phyloP scores from a whole-genome alignment of 2,797 vertebrate species.

The Phrynocephalus forsythii region DNA sequence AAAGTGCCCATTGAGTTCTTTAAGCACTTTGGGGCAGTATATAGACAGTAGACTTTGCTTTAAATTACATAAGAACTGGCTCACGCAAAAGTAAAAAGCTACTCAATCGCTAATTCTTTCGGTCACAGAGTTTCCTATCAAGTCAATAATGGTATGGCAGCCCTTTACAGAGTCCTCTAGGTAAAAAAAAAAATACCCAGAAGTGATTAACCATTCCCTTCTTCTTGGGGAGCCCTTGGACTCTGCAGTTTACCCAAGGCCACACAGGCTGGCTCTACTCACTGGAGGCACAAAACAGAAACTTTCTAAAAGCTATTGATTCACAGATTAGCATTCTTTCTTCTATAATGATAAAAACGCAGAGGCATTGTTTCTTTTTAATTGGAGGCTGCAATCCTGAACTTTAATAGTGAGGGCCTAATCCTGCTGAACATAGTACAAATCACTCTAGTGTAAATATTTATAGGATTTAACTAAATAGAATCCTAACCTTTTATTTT shows the following conservation, averaged over 20 bases:
- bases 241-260: no score
- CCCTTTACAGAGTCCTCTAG: no score
- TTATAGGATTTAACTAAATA: neutral
- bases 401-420: neutral
- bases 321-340: neutral
- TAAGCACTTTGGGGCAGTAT: no score
- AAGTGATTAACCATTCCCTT: no score
- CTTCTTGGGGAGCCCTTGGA: no score
- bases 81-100: neutral
- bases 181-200: no score
- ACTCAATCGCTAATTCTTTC: neutral
- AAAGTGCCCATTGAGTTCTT: no score
- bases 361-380: constrained; percentile 18
- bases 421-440: neutral
- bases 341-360: constrained; percentile 33
- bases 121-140: neutral
- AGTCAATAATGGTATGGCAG: no score
- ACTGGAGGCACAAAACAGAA: no score
- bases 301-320: constrained; percentile 7
- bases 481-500: constrained; percentile 11
- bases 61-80: neutral
- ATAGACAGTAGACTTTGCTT: no score
- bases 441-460: neutral
- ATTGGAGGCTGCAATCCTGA: neutral
- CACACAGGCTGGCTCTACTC: no score